Base-by-base conservation (phyloP, 2,797 vertebrate genomes). In the Tarsius wallacei region DNA sequence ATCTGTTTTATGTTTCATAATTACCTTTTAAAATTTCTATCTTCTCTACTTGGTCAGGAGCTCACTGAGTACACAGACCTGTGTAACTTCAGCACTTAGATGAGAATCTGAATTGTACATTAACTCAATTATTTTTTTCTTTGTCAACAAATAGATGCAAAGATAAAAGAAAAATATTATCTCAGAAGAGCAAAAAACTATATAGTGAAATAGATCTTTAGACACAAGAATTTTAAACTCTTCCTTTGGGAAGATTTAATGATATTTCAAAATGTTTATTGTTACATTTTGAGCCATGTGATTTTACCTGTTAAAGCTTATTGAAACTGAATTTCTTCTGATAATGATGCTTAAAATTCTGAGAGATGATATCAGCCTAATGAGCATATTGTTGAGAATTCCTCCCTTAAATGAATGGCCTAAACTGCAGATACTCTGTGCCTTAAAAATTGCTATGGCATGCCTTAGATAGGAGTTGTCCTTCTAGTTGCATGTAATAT, bases 401-500 rank as follows among this genome's bases (percentile, higher is more conserved):
- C 2, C 26, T 0, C 8, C 36, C 17, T 53, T 77, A 36, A 84
- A 55, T 64, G 24, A 76, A 76, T 86, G 16, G 7, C n/a, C 70
- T 63, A 11, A 92, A 4, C 11, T 73, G 10, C 3, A 66, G 17
- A n/a, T 55, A 82, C 15, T 26, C 28, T 86, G 1, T 91, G 47
- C 24, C n/a, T 26, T 36, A 51, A 78, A 53, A 42, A 36, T 47
- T 86, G 1, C 5, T n/a, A 21, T 21, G 16, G 11, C 2, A 53
- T 70, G 13, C 55, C 26, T 47, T 53, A 64, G 55, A 51, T 64
- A 89, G 55, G 53, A 70, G 5, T 53, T 63, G 9, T 3, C 55
- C 63, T 90, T 92, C 33, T 73, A 49, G 26, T 15, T 73, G 5
- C 19, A 78, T 95, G 66, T 74, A 90, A 84, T 63, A 92, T 94